Evolutionary conservation across 2,113 vertebrate species (phyloP).

Genomic region (Pyxicephalus adspersus): DNA sequence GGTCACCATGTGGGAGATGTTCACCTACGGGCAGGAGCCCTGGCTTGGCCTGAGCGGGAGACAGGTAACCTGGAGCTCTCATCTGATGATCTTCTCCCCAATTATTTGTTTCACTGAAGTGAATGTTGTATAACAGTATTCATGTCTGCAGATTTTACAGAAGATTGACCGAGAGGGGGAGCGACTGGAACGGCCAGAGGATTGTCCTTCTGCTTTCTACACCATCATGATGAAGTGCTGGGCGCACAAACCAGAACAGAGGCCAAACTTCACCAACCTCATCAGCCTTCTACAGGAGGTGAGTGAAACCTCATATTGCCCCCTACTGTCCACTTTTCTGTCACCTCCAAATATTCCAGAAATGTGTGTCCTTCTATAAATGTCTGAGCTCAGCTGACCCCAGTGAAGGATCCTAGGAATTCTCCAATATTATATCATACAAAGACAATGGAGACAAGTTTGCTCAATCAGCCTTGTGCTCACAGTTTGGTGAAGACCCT

Average conservation of each 20-base stretch:
- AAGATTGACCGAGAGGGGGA: slow-evolving; percentile 78
- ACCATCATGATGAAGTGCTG: slow-evolving; percentile 79
- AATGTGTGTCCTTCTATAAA: too few relatives aligned
- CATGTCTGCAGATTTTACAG: slow-evolving; percentile 74
- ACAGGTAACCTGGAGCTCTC: slow-evolving; percentile 67
- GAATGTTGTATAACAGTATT: neutral
- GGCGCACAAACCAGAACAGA: slow-evolving; percentile 73
- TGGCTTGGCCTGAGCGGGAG: slow-evolving; percentile 80
- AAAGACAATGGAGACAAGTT: too few relatives aligned
- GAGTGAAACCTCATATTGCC: neutral
- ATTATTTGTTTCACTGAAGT: too few relatives aligned
- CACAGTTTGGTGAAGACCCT: too few relatives aligned
- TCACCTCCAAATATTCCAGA: neutral
- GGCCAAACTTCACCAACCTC: slow-evolving; percentile 78
- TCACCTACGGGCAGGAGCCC: slow-evolving; percentile 86
- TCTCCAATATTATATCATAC: too few relatives aligned
- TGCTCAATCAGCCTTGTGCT: too few relatives aligned
- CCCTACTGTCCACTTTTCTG: neutral
- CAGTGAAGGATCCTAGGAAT: too few relatives aligned
- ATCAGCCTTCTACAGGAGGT: slow-evolving; percentile 78
- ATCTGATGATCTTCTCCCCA: too few relatives aligned
- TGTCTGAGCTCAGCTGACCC: too few relatives aligned
- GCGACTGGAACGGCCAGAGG: slow-evolving; percentile 74
- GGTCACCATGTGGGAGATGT: slow-evolving; percentile 90
- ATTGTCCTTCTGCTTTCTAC: slow-evolving; percentile 83